Evolutionary conservation across 1,140 invertebrate species (phyloP).

Genomic region (Arctopsyche grandis): DNA sequence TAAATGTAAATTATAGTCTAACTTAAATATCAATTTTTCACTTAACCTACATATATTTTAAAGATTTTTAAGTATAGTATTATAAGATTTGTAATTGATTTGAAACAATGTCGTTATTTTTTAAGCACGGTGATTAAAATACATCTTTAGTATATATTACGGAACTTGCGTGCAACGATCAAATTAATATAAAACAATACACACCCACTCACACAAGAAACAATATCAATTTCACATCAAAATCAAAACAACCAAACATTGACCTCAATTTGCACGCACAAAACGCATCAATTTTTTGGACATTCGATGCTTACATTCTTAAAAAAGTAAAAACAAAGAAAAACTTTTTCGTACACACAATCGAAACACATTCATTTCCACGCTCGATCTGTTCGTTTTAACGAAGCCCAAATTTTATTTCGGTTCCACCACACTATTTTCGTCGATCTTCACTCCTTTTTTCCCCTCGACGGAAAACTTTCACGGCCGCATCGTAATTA

Average conservation of each 20-base stretch:
- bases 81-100: no score
- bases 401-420: not conserved
- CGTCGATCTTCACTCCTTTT: not conserved
- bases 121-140: no score
- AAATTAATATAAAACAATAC: not conserved
- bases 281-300: constrained; percentile 12
- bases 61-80: no score
- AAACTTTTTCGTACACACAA: not conserved
- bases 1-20: no score
- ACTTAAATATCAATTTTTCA: no score
- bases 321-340: not conserved
- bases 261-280: constrained; percentile 16
- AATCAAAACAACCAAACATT: not conserved
- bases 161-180: not conserved
- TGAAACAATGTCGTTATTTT: no score
- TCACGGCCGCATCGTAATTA: constrained; percentile 19
- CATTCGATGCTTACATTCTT: not conserved
- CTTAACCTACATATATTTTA: no score
- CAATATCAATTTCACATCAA: not conserved
- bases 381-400: constrained; percentile 32
- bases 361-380: constrained; percentile 2
- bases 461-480: constrained; percentile 4
- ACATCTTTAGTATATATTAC: no score
- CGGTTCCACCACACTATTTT: not conserved
- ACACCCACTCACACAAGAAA: not conserved